Evolutionary conservation across 1,140 invertebrate species (phyloP).

Genomic region (Apocrypta bakeri): DNA sequence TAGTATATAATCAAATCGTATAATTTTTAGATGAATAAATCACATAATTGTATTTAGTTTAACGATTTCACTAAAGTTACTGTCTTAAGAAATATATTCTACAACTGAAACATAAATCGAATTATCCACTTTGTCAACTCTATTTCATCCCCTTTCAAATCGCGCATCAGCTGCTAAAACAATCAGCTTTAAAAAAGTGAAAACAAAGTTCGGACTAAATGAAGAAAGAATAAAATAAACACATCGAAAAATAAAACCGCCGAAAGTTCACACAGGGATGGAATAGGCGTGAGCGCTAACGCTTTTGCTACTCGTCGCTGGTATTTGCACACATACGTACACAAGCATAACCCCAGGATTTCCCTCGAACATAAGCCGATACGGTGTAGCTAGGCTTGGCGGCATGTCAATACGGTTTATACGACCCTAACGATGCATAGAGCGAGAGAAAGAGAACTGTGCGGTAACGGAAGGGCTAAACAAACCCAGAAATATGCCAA

Average conservation of each 20-base stretch:
- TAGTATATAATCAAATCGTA: too few relatives aligned
- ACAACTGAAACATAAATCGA: too few relatives aligned
- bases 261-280: background rate
- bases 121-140: too few relatives aligned
- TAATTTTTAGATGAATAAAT: too few relatives aligned
- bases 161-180: background rate
- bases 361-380: background rate
- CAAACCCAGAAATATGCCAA: slow-evolving; percentile 52
- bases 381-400: background rate
- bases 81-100: too few relatives aligned
- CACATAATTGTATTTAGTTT: too few relatives aligned
- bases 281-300: background rate
- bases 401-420: slow-evolving; percentile 33
- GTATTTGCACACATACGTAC: background rate
- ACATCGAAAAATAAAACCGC: background rate
- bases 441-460: background rate
- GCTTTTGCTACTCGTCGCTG: background rate
- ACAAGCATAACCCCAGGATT: background rate
- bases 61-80: too few relatives aligned
- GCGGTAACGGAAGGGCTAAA: slow-evolving; percentile 44
- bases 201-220: background rate
- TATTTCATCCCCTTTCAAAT: background rate
- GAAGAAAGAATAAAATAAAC: background rate
- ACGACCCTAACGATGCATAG: slow-evolving; percentile 13
- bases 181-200: background rate